A percentile compares a stretch with the other conserved stretches of the same genome.
Evolutionary conservation across 1,140 invertebrate species (phyloP).

Genomic region (Nylanderia fulva): DNA sequence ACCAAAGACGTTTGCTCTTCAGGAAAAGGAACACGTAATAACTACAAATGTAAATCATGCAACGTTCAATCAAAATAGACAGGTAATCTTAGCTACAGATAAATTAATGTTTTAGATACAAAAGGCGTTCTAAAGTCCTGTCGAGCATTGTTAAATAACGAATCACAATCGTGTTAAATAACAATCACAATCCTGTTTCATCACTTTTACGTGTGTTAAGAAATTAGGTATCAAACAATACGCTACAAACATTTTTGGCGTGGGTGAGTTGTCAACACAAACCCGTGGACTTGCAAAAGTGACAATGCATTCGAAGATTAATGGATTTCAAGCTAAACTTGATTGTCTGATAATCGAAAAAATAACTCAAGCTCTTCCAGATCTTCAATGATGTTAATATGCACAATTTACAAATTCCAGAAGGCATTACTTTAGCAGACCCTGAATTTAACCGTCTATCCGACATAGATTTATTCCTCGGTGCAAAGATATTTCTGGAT

Average conservation of each 20-base stretch:
- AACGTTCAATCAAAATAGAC: background rate
- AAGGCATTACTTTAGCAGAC: background rate
- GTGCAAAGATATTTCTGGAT: background rate
- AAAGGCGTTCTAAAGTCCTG: background rate
- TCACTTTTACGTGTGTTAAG: background rate
- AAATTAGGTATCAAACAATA: background rate
- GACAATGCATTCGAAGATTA: background rate
- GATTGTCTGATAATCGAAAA: background rate
- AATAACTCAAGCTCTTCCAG: background rate
- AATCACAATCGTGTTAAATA: no score
- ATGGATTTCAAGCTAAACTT: background rate
- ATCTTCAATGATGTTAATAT: background rate
- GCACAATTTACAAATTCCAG: background rate
- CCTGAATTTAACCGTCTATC: background rate
- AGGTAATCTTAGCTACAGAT: background rate
- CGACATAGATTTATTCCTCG: background rate
- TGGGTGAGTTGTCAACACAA: background rate
- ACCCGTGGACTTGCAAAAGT: background rate
- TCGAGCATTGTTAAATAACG: background rate
- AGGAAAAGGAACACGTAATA: background rate
- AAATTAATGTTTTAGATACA: background rate
- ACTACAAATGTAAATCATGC: background rate
- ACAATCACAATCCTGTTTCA: constrained; percentile 1
- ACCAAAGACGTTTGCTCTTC: background rate
- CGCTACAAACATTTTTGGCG: background rate